Base-by-base conservation (phyloP, 1,140 invertebrate species). In the Calliopsis andreniformis region DNA sequence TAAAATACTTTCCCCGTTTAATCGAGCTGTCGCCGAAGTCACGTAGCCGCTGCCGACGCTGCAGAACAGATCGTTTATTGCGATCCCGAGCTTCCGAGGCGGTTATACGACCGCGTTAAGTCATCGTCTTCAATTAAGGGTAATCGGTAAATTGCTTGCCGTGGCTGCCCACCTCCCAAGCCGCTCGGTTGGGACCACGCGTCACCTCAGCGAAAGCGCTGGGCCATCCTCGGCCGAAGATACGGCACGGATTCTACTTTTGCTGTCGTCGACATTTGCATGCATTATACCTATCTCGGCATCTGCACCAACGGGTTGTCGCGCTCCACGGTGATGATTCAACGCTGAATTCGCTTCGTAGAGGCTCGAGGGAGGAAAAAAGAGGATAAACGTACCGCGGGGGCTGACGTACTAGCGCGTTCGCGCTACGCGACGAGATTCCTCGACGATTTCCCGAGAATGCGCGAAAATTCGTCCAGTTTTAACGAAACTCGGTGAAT, bases 61-160 rank as follows among this genome's bases (percentile, higher is more conserved):
- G 87, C 87, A 86, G 77, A 86, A 82, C 80, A 87, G 80, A 88
- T 89, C 84, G 87, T 82, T 89, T 86, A 86, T 88, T 83, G 83
- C 82, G 76, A 86, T 82, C 80, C 80, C 67, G 67, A 51, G 59
- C 78, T 76, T 78, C 84, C 71, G 25, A 51, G 47, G 77, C 80
- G 76, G 79, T 80, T 77, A 77, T 84, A 83, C 81, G 83, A 76
- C 67, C 83, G 72, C 86, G 87, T 89, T 88, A 90, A 89, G 86
- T 89, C 89, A 88, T 87, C 87, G 88, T 89, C 89, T 90, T 90
- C 89, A 89, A 91, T 90, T 90, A 91, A 88, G 87, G 89, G 83
- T 91, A 91, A 91, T 90, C 89, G 86, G 88, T 89, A 91, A 90
- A 91, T 91, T 90, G 88, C 86, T 84, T 73, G 53, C 63, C 43